Percentiles rank a stretch among this genome's conserved stretches.
phyloP scores from a whole-genome alignment of 2,888 invertebrate genomes.

The Lepidochitona cinerea region DNA sequence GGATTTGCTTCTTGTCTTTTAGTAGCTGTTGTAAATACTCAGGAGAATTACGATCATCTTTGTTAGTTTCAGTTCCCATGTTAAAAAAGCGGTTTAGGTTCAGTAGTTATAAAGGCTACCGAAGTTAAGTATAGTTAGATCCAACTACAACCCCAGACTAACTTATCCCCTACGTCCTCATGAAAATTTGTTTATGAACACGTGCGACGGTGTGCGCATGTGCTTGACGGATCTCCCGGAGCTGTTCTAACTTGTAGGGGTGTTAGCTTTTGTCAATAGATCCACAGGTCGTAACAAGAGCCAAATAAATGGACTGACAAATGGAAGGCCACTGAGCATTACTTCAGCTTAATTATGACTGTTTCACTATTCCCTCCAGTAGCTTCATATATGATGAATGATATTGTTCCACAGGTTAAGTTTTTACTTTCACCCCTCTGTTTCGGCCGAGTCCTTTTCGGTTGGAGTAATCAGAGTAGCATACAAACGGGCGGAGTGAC shows the following conservation, averaged over 20 bases:
- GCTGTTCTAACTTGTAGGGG: neutral
- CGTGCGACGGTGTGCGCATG: conserved; percentile 66
- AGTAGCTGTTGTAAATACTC: conserved; percentile 99
- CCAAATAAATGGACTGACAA: neutral
- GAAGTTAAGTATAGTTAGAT: conserved; percentile 62
- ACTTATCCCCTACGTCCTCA: conserved; percentile 47
- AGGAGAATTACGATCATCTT: conserved; percentile 73
- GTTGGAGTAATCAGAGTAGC: neutral
- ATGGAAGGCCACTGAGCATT: neutral
- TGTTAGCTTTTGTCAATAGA: neutral
- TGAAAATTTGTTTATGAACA: conserved; percentile 67
- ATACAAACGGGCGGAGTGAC: neutral
- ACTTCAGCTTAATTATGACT: no score
- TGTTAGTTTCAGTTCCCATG: conserved; percentile 69
- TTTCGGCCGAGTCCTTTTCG: neutral
- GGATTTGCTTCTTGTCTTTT: conserved; percentile 99
- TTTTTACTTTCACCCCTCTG: neutral
- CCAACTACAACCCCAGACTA: conserved; percentile 61
- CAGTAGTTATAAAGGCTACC: conserved; percentile 45
- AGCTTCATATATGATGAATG: no score
- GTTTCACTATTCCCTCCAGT: no score
- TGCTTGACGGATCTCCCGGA: conserved; percentile 40
- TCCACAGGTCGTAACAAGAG: neutral
- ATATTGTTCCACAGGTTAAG: no score
- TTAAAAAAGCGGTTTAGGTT: conserved; percentile 33